These are phyloP conservation scores for Spea hammondii DNA, from an alignment of 2,797 vertebrate species.

Conservation along the genomic window DNA sequence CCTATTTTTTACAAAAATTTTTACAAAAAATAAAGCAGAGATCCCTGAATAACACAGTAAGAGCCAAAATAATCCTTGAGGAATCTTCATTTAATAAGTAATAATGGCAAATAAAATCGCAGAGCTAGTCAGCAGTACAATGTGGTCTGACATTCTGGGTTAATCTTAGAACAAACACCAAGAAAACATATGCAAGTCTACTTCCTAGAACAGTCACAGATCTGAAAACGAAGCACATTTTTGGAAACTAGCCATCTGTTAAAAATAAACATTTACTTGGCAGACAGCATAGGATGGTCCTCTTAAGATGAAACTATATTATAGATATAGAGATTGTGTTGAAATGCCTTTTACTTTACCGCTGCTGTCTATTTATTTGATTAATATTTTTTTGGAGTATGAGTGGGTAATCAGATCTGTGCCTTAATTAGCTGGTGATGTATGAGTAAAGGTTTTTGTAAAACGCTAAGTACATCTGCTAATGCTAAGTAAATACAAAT, in stretches of 20 bases:
- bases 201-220: conserved; percentile 20
- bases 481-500: no score
- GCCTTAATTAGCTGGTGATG: no score
- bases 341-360: no score
- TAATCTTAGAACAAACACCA: conserved; percentile 34
- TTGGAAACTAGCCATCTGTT: conserved; percentile 17
- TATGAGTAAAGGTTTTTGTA: not conserved
- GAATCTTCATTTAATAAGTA: conserved; percentile 29
- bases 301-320: not conserved
- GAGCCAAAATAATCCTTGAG: no score
- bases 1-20: no score
- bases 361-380: no score
- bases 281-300: conserved; percentile 1
- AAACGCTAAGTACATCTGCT: no score
- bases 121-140: not conserved
- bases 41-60: no score
- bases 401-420: no score
- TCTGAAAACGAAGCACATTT: conserved; percentile 22
- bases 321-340: not conserved
- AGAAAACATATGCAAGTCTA: not conserved
- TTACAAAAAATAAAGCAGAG: no score
- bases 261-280: conserved; percentile 25
- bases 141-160: not conserved
- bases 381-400: no score
- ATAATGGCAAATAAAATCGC: conserved; percentile 34